These are phyloP conservation scores for Sorex araneus DNA, from an alignment of 2,113 vertebrate species.

Conservation along the genomic window DNA sequence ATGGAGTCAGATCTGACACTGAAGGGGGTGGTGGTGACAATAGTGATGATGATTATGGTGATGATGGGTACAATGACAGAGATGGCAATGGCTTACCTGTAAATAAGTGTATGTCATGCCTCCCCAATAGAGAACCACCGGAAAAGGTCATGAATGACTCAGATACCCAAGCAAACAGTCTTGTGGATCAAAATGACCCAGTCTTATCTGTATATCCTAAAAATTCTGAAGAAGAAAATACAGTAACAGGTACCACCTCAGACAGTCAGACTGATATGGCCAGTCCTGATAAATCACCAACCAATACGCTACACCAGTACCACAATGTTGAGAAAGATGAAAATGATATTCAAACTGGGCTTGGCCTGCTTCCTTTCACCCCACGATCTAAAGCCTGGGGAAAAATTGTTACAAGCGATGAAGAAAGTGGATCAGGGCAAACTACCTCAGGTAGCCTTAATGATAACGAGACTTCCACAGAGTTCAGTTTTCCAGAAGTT, in stretches of 20 bases:
- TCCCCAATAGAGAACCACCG: conserved; percentile 89
- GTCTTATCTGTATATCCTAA: conserved; percentile 87
- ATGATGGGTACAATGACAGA: conserved; percentile 87
- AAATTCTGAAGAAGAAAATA: conserved; percentile 86
- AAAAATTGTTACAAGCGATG: conserved; percentile 89
- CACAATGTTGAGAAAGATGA: conserved; percentile 86
- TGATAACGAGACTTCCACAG: conserved; percentile 98
- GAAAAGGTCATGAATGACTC: conserved; percentile 90
- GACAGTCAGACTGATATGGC: conserved; percentile 75
- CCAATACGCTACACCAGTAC: conserved; percentile 74
- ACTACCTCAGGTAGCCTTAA: conserved; percentile 92
- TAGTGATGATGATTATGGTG: conserved; percentile 78
- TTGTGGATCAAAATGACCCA: conserved; percentile 86
- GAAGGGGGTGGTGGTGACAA: conserved; percentile 84
- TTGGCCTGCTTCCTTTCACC: conserved; percentile 76
- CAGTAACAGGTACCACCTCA: conserved; percentile 77
- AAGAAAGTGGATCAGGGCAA: conserved; percentile 96
- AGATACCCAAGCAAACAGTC: conserved; percentile 88
- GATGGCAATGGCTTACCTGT: conserved; percentile 88
- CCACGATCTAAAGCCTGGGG: conserved; percentile 89
- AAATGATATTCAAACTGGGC: conserved; percentile 86
- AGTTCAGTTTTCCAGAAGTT: conserved; percentile 96
- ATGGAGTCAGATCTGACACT: conserved; percentile 84
- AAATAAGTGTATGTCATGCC: conserved; percentile 92
- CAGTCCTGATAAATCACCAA: conserved; percentile 74